Evolutionary conservation across 2,113 vertebrate species (phyloP), one percentile per base, ranked within the genome.

Genomic region (Macquaria ambigua): DNA sequence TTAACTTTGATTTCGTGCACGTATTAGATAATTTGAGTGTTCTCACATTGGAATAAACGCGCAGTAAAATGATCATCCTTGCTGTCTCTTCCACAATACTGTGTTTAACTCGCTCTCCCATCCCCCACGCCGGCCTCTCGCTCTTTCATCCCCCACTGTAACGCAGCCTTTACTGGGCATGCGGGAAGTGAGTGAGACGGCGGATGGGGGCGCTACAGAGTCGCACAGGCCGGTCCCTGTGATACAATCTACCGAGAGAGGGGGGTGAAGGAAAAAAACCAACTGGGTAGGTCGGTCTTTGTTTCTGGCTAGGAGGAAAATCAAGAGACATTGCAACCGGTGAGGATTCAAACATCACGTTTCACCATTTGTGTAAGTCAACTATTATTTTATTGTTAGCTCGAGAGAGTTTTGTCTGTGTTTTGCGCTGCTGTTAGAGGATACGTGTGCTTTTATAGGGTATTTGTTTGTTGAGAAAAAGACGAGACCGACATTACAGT

Each of bases 241-340:
- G 89, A 87, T 90, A 85, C 89, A 80, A 88, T 91, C 91, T 86
- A 61, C 86, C 48, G 74, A 81, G 68, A 79, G 84, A 56, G 81
- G 79, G 84, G 84, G 70, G 80, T 61, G 90, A 71, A 79, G 72
- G 85, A 88, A 92, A 94, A 93, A 93, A 90, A 92, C 86, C 83
- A 81, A 89, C 92, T 89, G 90, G 93, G 91, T 87, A 82, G 91
- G 86, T 93, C 89, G 93, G 84, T 95, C 96, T 96, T 96, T 96
- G 95, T 96, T 96, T 95, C 95, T 95, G 88, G 91, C 83, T 92
- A 48, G 92, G 88, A 92, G 91, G 91, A 95, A 93, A 94, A 91
- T 86, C 92, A 11, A 91, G 83, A 94, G 90, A 94, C 90, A 80
- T 79, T 85, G 89, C 81, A 62, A 90, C 89, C 90, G 91, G 91